Evolutionary conservation across 2,888 invertebrate genomes (phyloP).

Genomic region (Cartodere bifasciata): DNA sequence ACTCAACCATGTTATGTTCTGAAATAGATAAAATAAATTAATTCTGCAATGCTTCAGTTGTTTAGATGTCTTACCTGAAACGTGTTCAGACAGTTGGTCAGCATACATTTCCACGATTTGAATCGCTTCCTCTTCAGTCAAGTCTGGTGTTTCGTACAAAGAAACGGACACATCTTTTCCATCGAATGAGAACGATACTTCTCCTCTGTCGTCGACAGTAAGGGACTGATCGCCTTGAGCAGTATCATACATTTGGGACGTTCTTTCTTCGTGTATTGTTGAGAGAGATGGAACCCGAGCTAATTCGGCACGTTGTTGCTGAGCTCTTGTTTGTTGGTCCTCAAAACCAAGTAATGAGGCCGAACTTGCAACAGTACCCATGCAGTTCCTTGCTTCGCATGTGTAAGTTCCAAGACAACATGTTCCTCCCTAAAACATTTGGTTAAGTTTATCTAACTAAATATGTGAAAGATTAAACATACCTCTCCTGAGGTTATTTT

Average conservation of each 20-base stretch:
- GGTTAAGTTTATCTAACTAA: slow-evolving; percentile 4
- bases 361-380: slow-evolving; percentile 81
- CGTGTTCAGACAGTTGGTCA: slow-evolving; percentile 80
- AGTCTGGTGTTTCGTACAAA: slow-evolving; percentile 81
- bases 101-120: slow-evolving; percentile 92
- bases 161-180: slow-evolving; percentile 87
- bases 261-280: slow-evolving; percentile 82
- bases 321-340: slow-evolving; percentile 48
- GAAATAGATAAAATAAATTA: too few relatives aligned
- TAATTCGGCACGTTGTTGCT: slow-evolving; percentile 41
- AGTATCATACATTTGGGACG: slow-evolving; percentile 78
- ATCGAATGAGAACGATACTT: slow-evolving; percentile 82
- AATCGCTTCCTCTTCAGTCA: slow-evolving; percentile 83
- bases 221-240: slow-evolving; percentile 55
- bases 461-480: too few relatives aligned
- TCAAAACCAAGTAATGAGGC: slow-evolving; percentile 81
- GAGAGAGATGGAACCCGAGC: slow-evolving; percentile 74
- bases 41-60: too few relatives aligned
- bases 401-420: slow-evolving; percentile 85
- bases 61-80: slow-evolving; percentile 52
- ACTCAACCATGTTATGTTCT: slow-evolving; percentile 74
- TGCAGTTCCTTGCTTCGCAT: slow-evolving; percentile 81
- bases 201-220: slow-evolving; percentile 69
- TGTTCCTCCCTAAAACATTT: slow-evolving; percentile 51
- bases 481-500: slow-evolving; percentile 75